These are phyloP conservation scores for Coracopsis vasa DNA, from an alignment of 2,113 vertebrate species.

Conservation along the genomic window DNA sequence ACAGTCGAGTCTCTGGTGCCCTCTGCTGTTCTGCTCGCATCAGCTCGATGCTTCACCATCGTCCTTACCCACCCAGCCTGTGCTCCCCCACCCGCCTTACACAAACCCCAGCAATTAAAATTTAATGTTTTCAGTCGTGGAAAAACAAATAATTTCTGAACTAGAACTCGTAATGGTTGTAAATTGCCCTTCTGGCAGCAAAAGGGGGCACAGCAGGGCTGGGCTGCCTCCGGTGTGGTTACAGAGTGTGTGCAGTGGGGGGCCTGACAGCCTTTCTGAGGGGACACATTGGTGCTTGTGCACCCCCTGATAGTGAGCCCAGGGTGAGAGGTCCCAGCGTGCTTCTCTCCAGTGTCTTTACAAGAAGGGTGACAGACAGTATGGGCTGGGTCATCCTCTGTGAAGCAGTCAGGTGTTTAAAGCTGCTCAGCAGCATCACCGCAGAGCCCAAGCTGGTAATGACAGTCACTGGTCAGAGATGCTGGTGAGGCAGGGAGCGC, in stretches of 20 bases:
- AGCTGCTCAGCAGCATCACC: not conserved
- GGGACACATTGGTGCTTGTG: accelerated
- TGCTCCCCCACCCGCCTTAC: accelerated
- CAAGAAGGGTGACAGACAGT: accelerated
- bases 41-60: not conserved
- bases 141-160: not conserved
- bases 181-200: not conserved
- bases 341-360: not conserved
- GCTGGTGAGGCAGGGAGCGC: accelerated
- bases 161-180: not conserved
- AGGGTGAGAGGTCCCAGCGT: accelerated
- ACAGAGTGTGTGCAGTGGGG: not conserved
- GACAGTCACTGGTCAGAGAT: not conserved
- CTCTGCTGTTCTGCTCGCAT: not conserved
- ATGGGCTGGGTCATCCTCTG: accelerated
- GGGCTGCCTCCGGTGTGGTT: accelerated
- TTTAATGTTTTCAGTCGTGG: not conserved
- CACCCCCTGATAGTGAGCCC: accelerated
- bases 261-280: accelerated
- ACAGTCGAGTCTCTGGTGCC: not conserved
- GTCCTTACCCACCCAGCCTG: not conserved
- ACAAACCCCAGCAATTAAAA: not conserved
- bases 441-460: not conserved
- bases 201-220: not conserved
- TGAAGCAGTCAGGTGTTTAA: accelerated